Conservation (phyloP, 2,113 vertebrate genomes). For the Bubo blakistoni region DNA sequence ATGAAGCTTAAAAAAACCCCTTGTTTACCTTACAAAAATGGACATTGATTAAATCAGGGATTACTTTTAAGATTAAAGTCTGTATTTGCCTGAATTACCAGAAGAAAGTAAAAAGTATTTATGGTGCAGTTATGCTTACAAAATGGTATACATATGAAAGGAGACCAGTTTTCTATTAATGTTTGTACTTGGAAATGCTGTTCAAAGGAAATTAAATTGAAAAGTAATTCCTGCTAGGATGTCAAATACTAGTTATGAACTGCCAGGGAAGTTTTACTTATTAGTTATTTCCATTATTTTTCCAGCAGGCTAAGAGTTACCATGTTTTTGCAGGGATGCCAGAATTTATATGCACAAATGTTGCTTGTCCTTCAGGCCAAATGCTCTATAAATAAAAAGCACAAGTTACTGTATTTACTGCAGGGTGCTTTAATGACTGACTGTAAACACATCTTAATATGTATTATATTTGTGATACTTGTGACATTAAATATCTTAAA, state of each 20-base stretch:
- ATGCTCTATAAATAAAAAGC: constrained; percentile 23
- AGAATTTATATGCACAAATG: constrained; percentile 9
- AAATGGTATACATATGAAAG: neutral
- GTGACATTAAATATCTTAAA: neutral
- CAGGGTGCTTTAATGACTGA: neutral
- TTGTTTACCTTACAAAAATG: neutral
- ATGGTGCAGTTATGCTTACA: neutral
- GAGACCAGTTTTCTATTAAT: neutral
- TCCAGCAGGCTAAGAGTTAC: constrained; percentile 5
- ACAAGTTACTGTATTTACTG: neutral
- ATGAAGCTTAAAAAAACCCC: neutral
- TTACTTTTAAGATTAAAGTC: neutral
- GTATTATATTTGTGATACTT: neutral
- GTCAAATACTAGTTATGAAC: neutral
- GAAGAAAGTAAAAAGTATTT: neutral
- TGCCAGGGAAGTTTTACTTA: neutral
- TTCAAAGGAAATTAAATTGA: neutral
- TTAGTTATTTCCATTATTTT: neutral
- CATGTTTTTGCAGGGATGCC: neutral
- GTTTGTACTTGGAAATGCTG: neutral
- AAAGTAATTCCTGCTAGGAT: neutral
- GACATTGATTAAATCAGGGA: neutral
- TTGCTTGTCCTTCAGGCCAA: constrained; percentile 27
- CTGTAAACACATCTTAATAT: neutral
- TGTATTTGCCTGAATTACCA: neutral